These are phyloP conservation scores for Perca fluviatilis DNA, from an alignment of 2,113 vertebrate species.

Conservation along the genomic window DNA sequence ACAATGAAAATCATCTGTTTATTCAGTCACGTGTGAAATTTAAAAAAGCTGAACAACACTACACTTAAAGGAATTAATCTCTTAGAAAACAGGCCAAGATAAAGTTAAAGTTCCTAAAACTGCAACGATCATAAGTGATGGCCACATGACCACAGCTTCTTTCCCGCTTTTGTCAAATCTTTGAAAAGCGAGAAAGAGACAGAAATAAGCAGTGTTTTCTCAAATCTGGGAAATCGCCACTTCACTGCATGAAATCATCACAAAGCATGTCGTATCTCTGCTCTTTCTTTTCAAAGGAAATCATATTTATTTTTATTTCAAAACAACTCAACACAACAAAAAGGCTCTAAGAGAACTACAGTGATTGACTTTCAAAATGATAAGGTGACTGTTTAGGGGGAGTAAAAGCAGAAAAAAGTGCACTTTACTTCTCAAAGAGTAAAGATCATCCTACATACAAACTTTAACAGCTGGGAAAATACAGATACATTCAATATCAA, in stretches of 20 bases:
- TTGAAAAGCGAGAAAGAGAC: conserved; percentile 27
- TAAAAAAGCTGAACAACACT: conserved; percentile 64
- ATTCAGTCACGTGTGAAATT: conserved; percentile 61
- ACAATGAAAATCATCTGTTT: conserved; percentile 64
- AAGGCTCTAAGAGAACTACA: conserved; percentile 60
- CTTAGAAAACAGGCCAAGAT: conserved; percentile 62
- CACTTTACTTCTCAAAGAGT: conserved; percentile 84
- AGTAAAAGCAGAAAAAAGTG: conserved; percentile 82
- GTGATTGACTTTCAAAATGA: conserved; percentile 62
- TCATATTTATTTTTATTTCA: conserved; percentile 18
- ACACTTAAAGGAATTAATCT: conserved; percentile 63
- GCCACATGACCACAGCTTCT: conserved; percentile 54
- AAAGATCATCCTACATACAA: conserved; percentile 81
- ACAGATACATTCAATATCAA: conserved; percentile 84
- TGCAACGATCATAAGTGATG: conserved; percentile 31
- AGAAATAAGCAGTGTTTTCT: conserved; percentile 29
- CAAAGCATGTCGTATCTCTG: conserved; percentile 34
- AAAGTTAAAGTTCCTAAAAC: conserved; percentile 56
- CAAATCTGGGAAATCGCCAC: conserved; percentile 8
- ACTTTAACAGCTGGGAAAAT: conserved; percentile 81
- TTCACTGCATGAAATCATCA: conserved; percentile 47
- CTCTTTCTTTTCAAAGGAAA: conserved; percentile 21
- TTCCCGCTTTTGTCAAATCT: conserved; percentile 38
- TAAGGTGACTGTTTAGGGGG: conserved; percentile 49
- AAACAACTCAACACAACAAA: conserved; percentile 58